phyloP scores from a whole-genome alignment of 2,888 invertebrate genomes.

The Acrobasis consociella region DNA sequence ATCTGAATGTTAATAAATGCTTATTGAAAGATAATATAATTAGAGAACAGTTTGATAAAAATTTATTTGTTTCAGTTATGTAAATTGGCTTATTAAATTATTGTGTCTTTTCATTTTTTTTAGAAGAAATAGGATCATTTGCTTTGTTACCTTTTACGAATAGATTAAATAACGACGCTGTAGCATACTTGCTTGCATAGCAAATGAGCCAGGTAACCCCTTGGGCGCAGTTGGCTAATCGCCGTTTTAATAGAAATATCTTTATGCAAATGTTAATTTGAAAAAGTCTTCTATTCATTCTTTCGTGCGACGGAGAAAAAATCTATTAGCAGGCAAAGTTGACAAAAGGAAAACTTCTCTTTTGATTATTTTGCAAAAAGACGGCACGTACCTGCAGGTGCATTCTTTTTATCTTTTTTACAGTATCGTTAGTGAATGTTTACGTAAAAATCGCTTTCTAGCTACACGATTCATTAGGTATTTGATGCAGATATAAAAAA shows the following conservation, averaged over 20 bases:
- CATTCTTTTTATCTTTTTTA: not conserved
- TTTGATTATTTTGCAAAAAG: conserved; percentile 25
- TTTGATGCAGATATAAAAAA: no score
- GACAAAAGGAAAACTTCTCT: conserved; percentile 38
- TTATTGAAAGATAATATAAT: no score
- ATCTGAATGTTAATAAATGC: no score
- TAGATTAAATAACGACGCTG: conserved; percentile 42
- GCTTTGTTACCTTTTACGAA: not conserved
- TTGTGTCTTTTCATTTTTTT: no score
- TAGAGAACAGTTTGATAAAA: no score
- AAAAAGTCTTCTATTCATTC: conserved; percentile 52
- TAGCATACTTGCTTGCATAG: conserved; percentile 28
- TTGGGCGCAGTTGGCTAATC: conserved; percentile 52
- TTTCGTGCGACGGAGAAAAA: conserved; percentile 46
- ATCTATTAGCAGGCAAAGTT: conserved; percentile 57
- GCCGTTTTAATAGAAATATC: conserved; percentile 60
- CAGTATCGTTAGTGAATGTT: conserved; percentile 1
- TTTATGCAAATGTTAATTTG: conserved; percentile 64
- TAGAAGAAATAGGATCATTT: not conserved
- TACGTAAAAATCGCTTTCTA: not conserved
- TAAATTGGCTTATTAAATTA: no score
- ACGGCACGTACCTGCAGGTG: not conserved
- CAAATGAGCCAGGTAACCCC: conserved; percentile 30
- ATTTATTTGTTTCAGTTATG: no score
- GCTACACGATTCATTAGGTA: no score